Conservation (phyloP, 2,888 invertebrate genomes). For the Cosmia pyralina region DNA sequence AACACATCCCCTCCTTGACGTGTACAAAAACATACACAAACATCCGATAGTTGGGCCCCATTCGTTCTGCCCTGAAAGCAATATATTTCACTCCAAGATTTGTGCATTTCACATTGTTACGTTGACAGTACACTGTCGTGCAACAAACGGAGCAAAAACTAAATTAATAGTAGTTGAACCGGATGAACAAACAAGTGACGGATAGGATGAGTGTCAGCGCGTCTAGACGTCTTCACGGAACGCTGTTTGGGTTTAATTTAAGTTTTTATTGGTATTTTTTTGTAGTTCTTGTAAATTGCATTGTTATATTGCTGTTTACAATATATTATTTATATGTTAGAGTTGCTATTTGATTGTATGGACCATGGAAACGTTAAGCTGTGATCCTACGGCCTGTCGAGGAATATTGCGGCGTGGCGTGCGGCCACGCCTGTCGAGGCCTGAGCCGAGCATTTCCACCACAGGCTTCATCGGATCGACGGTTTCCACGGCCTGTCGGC, state of each 20-base stretch:
- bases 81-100: conserved; percentile 63
- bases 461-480: no score
- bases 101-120: conserved; percentile 61
- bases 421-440: no score
- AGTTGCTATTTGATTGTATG: not conserved
- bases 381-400: no score
- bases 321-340: not conserved
- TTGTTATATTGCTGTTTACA: conserved; percentile 7
- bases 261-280: conserved; percentile 36
- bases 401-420: no score
- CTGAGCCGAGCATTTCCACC: no score
- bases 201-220: conserved; percentile 50
- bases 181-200: conserved; percentile 53
- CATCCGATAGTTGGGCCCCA: conserved; percentile 49
- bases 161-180: conserved; percentile 62
- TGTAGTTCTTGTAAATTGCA: conserved; percentile 3
- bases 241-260: conserved; percentile 55
- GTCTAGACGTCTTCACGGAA: conserved; percentile 39
- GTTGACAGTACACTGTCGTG: conserved; percentile 55
- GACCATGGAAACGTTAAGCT: no score
- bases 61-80: conserved; percentile 55
- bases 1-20: conserved; percentile 26
- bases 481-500: no score
- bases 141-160: conserved; percentile 59
- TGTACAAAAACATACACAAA: conserved; percentile 43